Percentiles rank a stretch among this genome's conserved stretches.
Evolutionary conservation across 2,888 invertebrate genomes (phyloP).

Genomic region (Macaria notata): DNA sequence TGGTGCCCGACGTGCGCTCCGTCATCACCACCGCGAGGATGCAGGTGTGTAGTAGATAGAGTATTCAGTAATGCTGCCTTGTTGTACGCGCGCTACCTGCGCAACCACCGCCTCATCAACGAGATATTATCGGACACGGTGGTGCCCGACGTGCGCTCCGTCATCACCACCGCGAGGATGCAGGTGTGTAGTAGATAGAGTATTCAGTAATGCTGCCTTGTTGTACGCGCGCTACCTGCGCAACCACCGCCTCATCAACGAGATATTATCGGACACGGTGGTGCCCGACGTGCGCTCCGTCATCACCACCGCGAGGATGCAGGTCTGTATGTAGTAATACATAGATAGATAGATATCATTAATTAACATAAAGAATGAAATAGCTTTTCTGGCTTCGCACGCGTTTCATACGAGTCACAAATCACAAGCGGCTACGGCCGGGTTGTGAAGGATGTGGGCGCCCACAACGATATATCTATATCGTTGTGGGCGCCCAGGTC

Average conservation of each 20-base stretch:
- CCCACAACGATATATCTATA: no score
- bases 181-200: conserved; percentile 71
- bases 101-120: conserved; percentile 98
- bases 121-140: conserved; percentile 98
- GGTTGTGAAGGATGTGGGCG: no score
- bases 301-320: conserved; percentile 96
- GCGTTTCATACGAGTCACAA: no score
- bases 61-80: conserved; percentile 66
- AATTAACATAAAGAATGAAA: no score
- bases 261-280: conserved; percentile 97
- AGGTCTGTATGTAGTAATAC: conserved; percentile 63
- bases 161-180: conserved; percentile 97
- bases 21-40: conserved; percentile 97
- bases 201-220: conserved; percentile 66
- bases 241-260: conserved; percentile 98
- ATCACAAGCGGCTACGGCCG: no score
- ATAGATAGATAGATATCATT: no score
- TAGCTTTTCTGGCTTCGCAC: no score
- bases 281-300: conserved; percentile 99
- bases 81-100: conserved; percentile 95
- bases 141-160: conserved; percentile 98
- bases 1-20: conserved; percentile 98
- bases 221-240: conserved; percentile 96
- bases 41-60: conserved; percentile 80
- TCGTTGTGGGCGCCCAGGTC: no score